Base-by-base conservation (phyloP, 1,140 invertebrate species). In the Hyles vespertilio region DNA sequence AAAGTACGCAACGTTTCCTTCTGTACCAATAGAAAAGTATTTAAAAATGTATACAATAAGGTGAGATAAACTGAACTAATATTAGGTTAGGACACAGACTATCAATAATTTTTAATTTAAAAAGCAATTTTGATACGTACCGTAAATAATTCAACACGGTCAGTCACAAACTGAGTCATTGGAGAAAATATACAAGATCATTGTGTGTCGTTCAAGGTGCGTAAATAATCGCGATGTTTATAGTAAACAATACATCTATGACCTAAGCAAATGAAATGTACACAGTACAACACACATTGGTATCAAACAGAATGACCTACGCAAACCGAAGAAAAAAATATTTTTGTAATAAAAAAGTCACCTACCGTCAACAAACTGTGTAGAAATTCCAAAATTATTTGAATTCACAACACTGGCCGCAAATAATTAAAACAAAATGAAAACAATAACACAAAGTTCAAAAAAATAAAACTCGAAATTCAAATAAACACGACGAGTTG, bases 391-490 rank as follows among this genome's bases (percentile, higher is more conserved):
- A 7, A 46, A 54, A 45, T 45, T 10, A 51, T 40, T 40, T 48
- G 3, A 12, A 11, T 3, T 48, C n/a, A 48, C 47, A 3, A 48
- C 32, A 58, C 43, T 45, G 32, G 4, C 57, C 50, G 48, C 51
- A 50, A 46, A 8, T 12, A 64, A 47, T 56, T 59, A 43, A 54
- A 44, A 62, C 48, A 7, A 22, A n/a, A 43, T 51, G 0, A 58
- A 52, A n/a, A 51, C 40, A 45, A 51, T 11, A 36, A 45, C 45
- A 9, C n/a, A 52, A 50, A 56, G 11, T 6, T 10, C 8, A 59
- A 61, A 70, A 67, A 57, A 58, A 57, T 57, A 56, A 57, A 47
- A 56, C 58, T 63, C 63, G 55, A 59, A 66, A 63, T 63, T 66
- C 46, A 63, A 72, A 65, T 63, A 51, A 59, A 48, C 53, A 7